phyloP scores from a whole-genome alignment of 2,888 invertebrate genomes.

The Catocala sponsa region DNA sequence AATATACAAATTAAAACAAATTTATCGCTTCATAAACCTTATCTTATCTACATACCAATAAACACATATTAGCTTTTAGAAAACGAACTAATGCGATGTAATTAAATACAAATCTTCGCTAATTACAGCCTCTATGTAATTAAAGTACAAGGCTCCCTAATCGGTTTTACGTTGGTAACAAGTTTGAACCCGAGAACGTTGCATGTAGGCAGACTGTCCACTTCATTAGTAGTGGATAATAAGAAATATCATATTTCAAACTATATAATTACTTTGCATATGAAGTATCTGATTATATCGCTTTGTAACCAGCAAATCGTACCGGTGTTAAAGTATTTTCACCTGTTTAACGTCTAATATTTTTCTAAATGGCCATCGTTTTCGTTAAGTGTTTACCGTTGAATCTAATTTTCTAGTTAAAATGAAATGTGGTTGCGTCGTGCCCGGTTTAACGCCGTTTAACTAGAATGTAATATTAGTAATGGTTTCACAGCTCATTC shows the following conservation, averaged over 20 bases:
- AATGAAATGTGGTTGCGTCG: slow-evolving; percentile 16
- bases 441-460: slow-evolving; percentile 4
- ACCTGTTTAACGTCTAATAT: slow-evolving; percentile 34
- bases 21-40: slow-evolving; percentile 46
- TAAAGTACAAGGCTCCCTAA: slow-evolving; percentile 45
- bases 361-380: slow-evolving; percentile 29
- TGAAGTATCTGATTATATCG: slow-evolving; percentile 41
- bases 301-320: slow-evolving; percentile 23
- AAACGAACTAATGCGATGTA: slow-evolving; percentile 51
- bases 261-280: slow-evolving; percentile 51
- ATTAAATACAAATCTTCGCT: slow-evolving; percentile 68
- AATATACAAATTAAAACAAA: slow-evolving; percentile 29
- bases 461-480: slow-evolving; percentile 14
- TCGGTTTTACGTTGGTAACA: slow-evolving; percentile 37
- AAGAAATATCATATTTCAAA: slow-evolving; percentile 57
- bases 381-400: slow-evolving; percentile 21
- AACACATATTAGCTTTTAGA: slow-evolving; percentile 54
- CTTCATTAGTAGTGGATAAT: slow-evolving; percentile 56
- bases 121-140: slow-evolving; percentile 62
- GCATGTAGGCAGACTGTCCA: slow-evolving; percentile 34
- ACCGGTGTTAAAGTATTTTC: slow-evolving; percentile 36
- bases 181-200: slow-evolving; percentile 37
- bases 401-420: slow-evolving; percentile 31
- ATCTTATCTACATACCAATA: slow-evolving; percentile 51
- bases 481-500: neutral